phyloP scores from a whole-genome alignment of 35 echinoderm and acorn worm species.

The Strongylocentrotus purpuratus region DNA sequence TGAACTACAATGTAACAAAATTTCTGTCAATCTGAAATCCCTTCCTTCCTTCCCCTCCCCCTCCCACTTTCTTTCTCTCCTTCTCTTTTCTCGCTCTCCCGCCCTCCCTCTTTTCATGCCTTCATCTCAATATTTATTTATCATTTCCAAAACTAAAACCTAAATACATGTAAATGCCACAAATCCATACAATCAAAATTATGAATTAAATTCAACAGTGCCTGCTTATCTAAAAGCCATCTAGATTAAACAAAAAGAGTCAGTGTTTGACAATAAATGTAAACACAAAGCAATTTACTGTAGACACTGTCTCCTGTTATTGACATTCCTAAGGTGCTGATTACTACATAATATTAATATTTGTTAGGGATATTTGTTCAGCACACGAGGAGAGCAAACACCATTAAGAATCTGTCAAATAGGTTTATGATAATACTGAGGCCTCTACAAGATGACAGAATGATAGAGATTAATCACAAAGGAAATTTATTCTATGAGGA shows the following conservation, averaged over 20 bases:
- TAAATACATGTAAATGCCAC: no score
- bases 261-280: neutral
- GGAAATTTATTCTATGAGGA: no score
- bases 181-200: no score
- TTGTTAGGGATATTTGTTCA: neutral
- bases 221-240: neutral
- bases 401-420: neutral
- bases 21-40: neutral
- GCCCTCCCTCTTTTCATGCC: no score
- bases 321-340: neutral
- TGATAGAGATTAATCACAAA: no score
- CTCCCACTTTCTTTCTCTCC: neutral
- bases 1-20: no score
- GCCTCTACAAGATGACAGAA: no score
- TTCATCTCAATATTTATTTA: no score
- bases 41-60: neutral
- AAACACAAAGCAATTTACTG: neutral
- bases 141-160: no score
- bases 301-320: neutral
- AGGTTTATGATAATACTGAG: neutral
- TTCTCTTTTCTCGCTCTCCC: neutral
- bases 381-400: neutral
- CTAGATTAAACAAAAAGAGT: neutral
- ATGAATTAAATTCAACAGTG: neutral
- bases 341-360: slow-evolving; percentile 6